Percentiles rank a stretch among this genome's conserved stretches.
These are phyloP conservation scores for Kuschelorhynchus macadamiae DNA, from an alignment of 2,888 invertebrate genomes.

Conservation along the genomic window DNA sequence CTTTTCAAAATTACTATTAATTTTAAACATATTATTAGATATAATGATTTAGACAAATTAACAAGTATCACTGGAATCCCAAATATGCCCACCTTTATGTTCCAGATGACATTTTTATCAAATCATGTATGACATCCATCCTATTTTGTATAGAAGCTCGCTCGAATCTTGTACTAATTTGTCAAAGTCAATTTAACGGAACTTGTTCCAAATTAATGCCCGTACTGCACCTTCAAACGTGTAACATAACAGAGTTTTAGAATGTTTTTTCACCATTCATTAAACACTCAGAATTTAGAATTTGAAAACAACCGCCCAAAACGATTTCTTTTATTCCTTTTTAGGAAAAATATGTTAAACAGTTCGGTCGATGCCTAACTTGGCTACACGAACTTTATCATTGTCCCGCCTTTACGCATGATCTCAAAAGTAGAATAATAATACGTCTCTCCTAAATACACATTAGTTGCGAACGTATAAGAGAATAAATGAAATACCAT, in stretches of 20 bases:
- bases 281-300: constrained; percentile 2
- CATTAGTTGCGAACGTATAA: not conserved
- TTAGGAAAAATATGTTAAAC: constrained; percentile 15
- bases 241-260: not conserved
- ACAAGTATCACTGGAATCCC: no score
- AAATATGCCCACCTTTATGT: no score
- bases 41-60: no score
- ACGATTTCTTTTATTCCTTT: constrained; percentile 18
- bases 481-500: constrained; percentile 12
- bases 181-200: not conserved
- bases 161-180: not conserved
- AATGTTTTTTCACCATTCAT: not conserved
- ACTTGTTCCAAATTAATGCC: not conserved
- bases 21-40: no score
- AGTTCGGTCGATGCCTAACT: not conserved
- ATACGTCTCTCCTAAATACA: constrained; percentile 1
- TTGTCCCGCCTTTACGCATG: constrained; percentile 9
- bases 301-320: constrained; percentile 10
- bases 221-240: not conserved
- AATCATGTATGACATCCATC: no score
- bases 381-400: constrained; percentile 8
- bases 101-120: no score
- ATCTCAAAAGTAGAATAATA: constrained; percentile 25
- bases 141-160: no score
- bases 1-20: no score